phyloP scores from a whole-genome alignment of 2,113 vertebrate genomes.

The Synodontis membranacea region DNA sequence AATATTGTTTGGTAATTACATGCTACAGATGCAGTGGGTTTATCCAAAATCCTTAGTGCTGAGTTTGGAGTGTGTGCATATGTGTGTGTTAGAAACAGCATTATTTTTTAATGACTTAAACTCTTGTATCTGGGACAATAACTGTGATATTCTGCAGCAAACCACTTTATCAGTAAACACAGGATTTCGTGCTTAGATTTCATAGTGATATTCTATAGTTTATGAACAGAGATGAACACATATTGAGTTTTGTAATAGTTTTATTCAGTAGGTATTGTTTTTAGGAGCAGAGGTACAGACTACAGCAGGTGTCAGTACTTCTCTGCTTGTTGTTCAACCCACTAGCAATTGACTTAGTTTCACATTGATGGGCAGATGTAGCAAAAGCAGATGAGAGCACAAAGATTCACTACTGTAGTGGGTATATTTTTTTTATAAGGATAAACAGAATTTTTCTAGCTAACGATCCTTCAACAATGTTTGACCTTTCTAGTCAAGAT shows the following conservation, averaged over 20 bases:
- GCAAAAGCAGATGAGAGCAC: slow-evolving; percentile 51
- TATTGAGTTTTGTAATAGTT: slow-evolving; percentile 29
- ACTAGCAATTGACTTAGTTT: slow-evolving; percentile 52
- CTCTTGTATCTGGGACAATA: neutral
- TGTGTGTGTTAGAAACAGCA: neutral
- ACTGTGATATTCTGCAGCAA: neutral
- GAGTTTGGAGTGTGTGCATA: neutral
- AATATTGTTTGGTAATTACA: neutral
- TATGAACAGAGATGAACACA: slow-evolving; percentile 23
- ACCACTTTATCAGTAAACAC: neutral
- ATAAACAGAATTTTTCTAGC: neutral
- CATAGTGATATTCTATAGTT: neutral
- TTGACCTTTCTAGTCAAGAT: neutral
- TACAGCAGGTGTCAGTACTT: slow-evolving; percentile 61
- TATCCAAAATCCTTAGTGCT: neutral
- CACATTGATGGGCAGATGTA: slow-evolving; percentile 51
- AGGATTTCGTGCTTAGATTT: neutral
- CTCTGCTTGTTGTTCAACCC: slow-evolving; percentile 43
- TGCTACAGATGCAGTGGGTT: neutral
- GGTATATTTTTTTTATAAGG: slow-evolving; percentile 48
- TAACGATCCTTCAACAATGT: neutral
- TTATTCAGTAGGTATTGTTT: slow-evolving; percentile 70
- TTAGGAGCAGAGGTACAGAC: slow-evolving; percentile 57
- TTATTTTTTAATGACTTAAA: neutral
- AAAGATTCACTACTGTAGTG: slow-evolving; percentile 39